Evolutionary conservation across 1,140 invertebrate species (phyloP).

Genomic region (Hydropsyche tenuis): DNA sequence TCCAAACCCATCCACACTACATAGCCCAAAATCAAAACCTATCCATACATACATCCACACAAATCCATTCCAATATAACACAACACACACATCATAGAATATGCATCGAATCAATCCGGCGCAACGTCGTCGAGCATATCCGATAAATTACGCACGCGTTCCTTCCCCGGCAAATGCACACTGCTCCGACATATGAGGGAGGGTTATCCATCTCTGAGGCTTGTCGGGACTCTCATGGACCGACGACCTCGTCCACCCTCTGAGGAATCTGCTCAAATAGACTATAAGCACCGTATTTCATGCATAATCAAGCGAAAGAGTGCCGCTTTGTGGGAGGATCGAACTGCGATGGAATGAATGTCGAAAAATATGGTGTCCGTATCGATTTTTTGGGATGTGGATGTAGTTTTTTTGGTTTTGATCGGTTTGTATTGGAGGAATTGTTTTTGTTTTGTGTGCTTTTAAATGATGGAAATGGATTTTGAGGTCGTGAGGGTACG

Average conservation of each 20-base stretch:
- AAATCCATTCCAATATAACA: too few species aligned
- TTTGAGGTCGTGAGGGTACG: neutral
- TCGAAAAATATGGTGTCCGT: too few species aligned
- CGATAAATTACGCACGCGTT: slow-evolving; percentile 37
- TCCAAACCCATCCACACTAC: too few species aligned
- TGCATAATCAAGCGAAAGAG: slow-evolving; percentile 39
- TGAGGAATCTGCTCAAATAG: slow-evolving; percentile 29
- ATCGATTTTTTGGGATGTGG: too few species aligned
- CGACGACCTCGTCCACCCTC: neutral
- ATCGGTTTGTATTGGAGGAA: too few species aligned
- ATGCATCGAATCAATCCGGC: slow-evolving; percentile 30
- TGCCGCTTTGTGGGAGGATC: slow-evolving; percentile 30
- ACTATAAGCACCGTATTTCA: slow-evolving; percentile 38
- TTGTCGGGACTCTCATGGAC: neutral
- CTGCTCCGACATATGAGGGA: neutral
- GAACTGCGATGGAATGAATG: too few species aligned
- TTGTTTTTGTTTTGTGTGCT: too few species aligned
- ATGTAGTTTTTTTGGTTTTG: too few species aligned
- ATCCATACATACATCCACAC: too few species aligned
- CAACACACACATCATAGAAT: slow-evolving; percentile 14
- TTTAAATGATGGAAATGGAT: too few species aligned
- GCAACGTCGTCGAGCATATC: slow-evolving; percentile 16
- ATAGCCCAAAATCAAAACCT: too few species aligned
- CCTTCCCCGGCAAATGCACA: neutral
- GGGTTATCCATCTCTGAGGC: too few species aligned